phyloP scores from a whole-genome alignment of 2,888 invertebrate genomes.

The Drosophila kokeensis region DNA sequence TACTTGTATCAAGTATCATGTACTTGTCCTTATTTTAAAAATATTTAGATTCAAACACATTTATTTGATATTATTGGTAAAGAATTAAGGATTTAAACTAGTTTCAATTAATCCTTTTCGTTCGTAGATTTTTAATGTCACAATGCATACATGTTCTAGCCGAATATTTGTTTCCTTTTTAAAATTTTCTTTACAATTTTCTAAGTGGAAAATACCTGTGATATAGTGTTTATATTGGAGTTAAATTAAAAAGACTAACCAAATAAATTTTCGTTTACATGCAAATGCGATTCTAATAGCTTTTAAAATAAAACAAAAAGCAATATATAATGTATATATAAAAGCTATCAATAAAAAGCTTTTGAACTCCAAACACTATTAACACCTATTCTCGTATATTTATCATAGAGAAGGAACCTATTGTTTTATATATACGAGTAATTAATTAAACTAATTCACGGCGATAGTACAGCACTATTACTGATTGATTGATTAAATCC shows the following conservation, averaged over 20 bases:
- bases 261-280: slow-evolving; percentile 37
- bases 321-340: slow-evolving; percentile 14
- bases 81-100: background rate
- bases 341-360: slow-evolving; percentile 27
- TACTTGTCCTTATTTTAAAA: slow-evolving; percentile 6
- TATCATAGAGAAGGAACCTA: slow-evolving; percentile 9
- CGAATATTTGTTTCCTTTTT: background rate
- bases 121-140: background rate
- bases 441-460: background rate
- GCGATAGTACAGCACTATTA: background rate
- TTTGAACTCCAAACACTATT: slow-evolving; percentile 26
- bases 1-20: slow-evolving; percentile 26
- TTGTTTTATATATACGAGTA: background rate
- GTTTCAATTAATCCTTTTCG: background rate
- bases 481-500: too few relatives aligned
- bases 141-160: background rate
- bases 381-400: slow-evolving; percentile 50
- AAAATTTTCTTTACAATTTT: background rate
- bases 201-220: slow-evolving; percentile 59
- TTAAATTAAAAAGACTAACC: slow-evolving; percentile 82
- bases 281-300: slow-evolving; percentile 31
- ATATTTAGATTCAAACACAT: too few relatives aligned
- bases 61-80: background rate
- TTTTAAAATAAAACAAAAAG: slow-evolving; percentile 41
- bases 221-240: slow-evolving; percentile 78